Evolutionary conservation across 2,797 vertebrate genomes (phyloP).

Genomic region (Bovichtus diacanthus): DNA sequence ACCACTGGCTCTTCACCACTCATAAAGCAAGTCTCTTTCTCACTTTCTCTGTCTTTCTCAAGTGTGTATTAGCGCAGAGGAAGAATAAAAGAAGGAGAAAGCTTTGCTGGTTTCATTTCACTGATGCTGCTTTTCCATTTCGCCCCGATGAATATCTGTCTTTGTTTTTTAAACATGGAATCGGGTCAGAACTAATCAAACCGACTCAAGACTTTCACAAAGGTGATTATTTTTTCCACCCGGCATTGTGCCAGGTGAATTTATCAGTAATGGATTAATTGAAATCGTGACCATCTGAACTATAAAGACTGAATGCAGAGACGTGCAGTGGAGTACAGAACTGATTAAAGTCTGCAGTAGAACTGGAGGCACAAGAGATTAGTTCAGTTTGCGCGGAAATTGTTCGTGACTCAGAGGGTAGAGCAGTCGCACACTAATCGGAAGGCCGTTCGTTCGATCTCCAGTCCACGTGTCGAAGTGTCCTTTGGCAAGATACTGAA

Average conservation of each 20-base stretch:
- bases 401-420: background rate
- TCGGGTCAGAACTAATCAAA: conserved; percentile 55
- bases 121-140: conserved; percentile 37
- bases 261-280: conserved; percentile 53
- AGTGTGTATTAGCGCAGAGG: conserved; percentile 47
- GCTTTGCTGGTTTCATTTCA: conserved; percentile 46
- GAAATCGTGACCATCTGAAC: conserved; percentile 35
- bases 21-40: conserved; percentile 56
- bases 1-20: conserved; percentile 66
- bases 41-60: conserved; percentile 43
- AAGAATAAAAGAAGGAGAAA: conserved; percentile 57
- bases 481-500: too few species aligned
- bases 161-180: conserved; percentile 61
- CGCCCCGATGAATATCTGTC: conserved; percentile 51
- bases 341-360: conserved; percentile 4
- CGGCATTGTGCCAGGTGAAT: conserved; percentile 22
- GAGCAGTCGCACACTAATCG: too few species aligned
- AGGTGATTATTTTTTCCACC: conserved; percentile 4
- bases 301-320: conserved; percentile 22
- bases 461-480: too few species aligned
- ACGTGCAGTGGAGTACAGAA: background rate
- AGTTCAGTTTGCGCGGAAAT: background rate
- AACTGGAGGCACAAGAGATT: conserved; percentile 5
- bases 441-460: too few species aligned
- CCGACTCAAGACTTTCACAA: conserved; percentile 35